Percentiles rank a stretch among this genome's conserved stretches.
Evolutionary conservation across 2,113 vertebrate genomes (phyloP).

Genomic region (Benitochromis conjunctus): DNA sequence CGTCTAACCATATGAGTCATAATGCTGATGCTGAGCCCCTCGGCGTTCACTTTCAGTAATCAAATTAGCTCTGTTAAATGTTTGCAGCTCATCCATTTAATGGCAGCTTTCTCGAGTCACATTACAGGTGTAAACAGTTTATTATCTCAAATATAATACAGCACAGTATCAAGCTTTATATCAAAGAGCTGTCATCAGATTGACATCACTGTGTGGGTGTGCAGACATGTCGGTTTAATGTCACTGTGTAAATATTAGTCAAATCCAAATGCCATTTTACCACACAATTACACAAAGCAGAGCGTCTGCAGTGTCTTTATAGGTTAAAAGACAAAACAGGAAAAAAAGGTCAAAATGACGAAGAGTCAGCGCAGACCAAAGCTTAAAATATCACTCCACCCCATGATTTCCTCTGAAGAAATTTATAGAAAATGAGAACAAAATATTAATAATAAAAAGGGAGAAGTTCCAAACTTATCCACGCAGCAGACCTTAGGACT

Average conservation of each 20-base stretch:
- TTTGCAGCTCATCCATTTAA: background rate
- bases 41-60: background rate
- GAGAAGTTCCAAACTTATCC: background rate
- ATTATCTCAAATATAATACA: background rate
- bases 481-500: background rate
- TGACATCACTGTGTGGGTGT: background rate
- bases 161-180: background rate
- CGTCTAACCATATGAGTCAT: conserved; percentile 28
- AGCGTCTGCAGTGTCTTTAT: background rate
- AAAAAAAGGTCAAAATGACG: no score
- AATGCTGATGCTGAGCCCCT: background rate
- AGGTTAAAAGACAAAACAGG: background rate
- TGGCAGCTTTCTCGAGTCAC: background rate
- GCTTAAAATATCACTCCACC: background rate
- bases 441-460: background rate
- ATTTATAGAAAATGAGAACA: background rate
- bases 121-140: background rate
- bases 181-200: background rate
- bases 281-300: background rate
- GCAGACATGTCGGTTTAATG: background rate
- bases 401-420: background rate
- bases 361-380: background rate
- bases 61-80: background rate
- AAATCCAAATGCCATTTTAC: background rate
- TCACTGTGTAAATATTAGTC: background rate